These are phyloP conservation scores for Enteromius mattozi DNA, from an alignment of 2,797 vertebrate species.

Conservation along the genomic window DNA sequence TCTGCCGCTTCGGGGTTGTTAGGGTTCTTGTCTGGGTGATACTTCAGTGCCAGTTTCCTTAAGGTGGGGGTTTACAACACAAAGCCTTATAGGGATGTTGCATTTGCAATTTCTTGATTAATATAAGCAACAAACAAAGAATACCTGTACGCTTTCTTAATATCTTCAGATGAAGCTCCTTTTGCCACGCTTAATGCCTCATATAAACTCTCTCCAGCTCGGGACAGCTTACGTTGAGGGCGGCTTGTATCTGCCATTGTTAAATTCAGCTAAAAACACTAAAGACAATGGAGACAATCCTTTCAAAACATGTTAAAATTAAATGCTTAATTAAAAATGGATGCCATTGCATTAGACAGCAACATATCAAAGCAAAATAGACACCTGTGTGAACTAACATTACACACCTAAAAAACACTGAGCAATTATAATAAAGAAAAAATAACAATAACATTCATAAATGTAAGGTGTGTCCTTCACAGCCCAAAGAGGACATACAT, in stretches of 20 bases:
- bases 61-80: neutral
- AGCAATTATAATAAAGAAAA: neutral
- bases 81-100: neutral
- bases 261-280: constrained; percentile 57
- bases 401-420: neutral
- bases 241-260: constrained; percentile 80
- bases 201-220: constrained; percentile 85
- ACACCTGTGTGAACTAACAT: neutral
- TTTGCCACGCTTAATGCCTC: constrained; percentile 84
- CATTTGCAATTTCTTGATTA: neutral
- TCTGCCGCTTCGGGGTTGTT: constrained; percentile 88
- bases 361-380: neutral
- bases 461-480: neutral
- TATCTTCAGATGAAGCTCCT: constrained; percentile 85
- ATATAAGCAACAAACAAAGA: neutral
- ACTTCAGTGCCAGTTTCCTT: constrained; percentile 88
- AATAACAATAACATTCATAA: neutral
- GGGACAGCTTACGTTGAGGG: constrained; percentile 83
- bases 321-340: neutral
- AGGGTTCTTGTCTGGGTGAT: constrained; percentile 97
- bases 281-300: neutral
- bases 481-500: neutral
- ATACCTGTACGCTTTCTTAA: constrained; percentile 92
- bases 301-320: no score
- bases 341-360: neutral